Conservation (phyloP, 1,140 invertebrate genomes). For the Trissolcus basalis region DNA sequence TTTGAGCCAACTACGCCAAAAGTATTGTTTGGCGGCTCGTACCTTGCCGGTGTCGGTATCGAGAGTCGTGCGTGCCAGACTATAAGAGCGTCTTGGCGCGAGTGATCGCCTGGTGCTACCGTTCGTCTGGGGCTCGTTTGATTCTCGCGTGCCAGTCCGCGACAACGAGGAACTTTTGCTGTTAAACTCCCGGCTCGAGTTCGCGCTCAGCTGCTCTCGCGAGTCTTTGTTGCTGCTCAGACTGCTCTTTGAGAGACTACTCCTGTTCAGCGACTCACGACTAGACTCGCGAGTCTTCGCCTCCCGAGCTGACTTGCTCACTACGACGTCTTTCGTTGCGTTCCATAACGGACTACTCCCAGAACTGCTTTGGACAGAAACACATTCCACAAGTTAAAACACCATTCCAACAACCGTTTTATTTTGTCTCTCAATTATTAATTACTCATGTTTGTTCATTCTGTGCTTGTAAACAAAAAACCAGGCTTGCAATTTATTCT, state of each 20-base stretch:
- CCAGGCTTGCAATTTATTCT: too few relatives aligned
- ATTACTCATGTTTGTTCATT: too few relatives aligned
- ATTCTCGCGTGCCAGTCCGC: conserved; percentile 63
- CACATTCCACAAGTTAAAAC: not conserved
- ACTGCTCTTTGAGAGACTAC: conserved; percentile 74
- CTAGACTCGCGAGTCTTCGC: conserved; percentile 69
- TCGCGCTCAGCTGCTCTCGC: conserved; percentile 67
- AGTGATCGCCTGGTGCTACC: conserved; percentile 66
- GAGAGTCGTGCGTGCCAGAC: conserved; percentile 66
- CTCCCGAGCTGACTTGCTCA: conserved; percentile 32
- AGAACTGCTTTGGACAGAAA: not conserved
- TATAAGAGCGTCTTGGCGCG: conserved; percentile 71
- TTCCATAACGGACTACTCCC: conserved; percentile 11
- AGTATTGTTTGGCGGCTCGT: conserved; percentile 80
- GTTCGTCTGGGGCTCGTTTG: conserved; percentile 55
- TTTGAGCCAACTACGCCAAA: conserved; percentile 82
- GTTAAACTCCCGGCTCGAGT: conserved; percentile 68
- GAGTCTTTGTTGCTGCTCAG: conserved; percentile 52
- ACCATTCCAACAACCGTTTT: too few relatives aligned
- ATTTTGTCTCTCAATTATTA: too few relatives aligned
- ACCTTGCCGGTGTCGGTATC: conserved; percentile 79
- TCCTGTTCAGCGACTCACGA: conserved; percentile 79
- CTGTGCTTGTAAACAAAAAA: too few relatives aligned
- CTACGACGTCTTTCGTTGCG: conserved; percentile 54
- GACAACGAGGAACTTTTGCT: conserved; percentile 69